Conservation (phyloP, 2,888 invertebrate genomes). For the Gastracanthus pulcherrimus region DNA sequence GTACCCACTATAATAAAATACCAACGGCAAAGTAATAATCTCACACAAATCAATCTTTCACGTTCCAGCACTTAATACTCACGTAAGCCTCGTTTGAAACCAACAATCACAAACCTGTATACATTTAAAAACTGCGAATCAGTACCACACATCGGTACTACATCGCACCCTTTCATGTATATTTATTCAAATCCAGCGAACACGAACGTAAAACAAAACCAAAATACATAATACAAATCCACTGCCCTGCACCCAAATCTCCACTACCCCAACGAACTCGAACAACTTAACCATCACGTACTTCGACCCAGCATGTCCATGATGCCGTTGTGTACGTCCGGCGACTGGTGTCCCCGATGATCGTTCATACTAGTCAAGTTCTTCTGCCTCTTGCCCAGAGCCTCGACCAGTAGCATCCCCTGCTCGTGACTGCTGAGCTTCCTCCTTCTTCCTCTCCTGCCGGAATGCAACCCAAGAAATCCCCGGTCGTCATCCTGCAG, state of each 20-base stretch:
- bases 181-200: too few species aligned
- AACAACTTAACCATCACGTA: constrained; percentile 77
- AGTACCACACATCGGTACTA: too few species aligned
- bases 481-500: constrained; percentile 1
- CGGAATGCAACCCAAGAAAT: neutral
- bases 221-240: neutral
- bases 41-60: too few species aligned
- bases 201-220: too few species aligned
- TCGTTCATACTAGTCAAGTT: constrained; percentile 76
- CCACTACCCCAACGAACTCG: too few species aligned
- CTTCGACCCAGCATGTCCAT: constrained; percentile 92
- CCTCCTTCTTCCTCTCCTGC: constrained; percentile 73
- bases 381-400: constrained; percentile 84
- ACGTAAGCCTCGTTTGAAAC: too few species aligned
- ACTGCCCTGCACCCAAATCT: too few species aligned
- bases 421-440: constrained; percentile 85
- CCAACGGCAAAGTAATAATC: too few species aligned
- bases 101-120: too few species aligned
- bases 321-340: constrained; percentile 84
- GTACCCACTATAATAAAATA: too few species aligned
- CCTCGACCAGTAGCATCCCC: constrained; percentile 86
- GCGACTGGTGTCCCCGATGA: constrained; percentile 79
- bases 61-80: too few species aligned
- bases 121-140: too few species aligned
- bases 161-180: neutral